A percentile compares a stretch with the other conserved stretches of the same genome.
Evolutionary conservation across 2,113 vertebrate species (phyloP).

Genomic region (Girardinichthys multiradiatus): DNA sequence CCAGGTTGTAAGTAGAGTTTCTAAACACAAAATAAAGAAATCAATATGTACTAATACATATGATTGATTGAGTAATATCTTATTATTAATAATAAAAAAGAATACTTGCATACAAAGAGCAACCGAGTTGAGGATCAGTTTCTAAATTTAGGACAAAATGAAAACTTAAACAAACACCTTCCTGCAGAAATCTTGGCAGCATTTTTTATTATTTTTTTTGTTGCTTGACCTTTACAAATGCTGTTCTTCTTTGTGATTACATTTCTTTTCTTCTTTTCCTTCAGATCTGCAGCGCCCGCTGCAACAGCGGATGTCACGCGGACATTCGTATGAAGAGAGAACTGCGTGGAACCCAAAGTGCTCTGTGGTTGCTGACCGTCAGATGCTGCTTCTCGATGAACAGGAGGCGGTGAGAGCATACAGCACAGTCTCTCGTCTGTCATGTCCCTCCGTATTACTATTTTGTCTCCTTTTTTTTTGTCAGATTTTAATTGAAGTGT

Average conservation of each 20-base stretch:
- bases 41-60: too few relatives aligned
- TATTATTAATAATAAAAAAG: background rate
- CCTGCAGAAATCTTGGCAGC: too few relatives aligned
- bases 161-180: background rate
- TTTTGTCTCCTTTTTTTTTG: constrained; percentile 1
- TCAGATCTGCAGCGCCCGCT: constrained; percentile 66
- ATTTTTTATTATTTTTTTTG: too few relatives aligned
- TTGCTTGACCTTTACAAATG: background rate
- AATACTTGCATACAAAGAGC: background rate
- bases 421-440: constrained; percentile 37
- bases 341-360: constrained; percentile 77
- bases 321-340: constrained; percentile 74
- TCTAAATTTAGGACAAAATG: background rate
- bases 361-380: constrained; percentile 75
- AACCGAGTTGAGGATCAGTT: background rate
- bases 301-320: constrained; percentile 73
- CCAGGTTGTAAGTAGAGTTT: too few relatives aligned
- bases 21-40: background rate
- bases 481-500: background rate
- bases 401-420: constrained; percentile 76
- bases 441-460: constrained; percentile 39
- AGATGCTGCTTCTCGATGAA: constrained; percentile 80
- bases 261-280: background rate
- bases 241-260: background rate
- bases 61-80: too few relatives aligned